These are phyloP conservation scores for Ceryle rudis DNA, from an alignment of 2,797 vertebrate species.

Conservation along the genomic window DNA sequence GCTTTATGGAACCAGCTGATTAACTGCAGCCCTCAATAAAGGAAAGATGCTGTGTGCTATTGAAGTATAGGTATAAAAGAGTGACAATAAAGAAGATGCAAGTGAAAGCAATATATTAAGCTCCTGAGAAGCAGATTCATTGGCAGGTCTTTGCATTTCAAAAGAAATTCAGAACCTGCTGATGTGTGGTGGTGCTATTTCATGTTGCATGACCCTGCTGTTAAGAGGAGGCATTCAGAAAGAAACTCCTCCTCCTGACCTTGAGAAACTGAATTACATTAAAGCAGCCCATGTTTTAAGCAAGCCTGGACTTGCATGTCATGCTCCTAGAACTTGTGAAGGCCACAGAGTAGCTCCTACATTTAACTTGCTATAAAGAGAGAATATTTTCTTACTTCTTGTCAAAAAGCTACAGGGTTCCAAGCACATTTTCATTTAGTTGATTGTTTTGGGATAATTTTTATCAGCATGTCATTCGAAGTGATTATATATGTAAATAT, in stretches of 20 bases:
- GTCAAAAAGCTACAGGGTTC: not conserved
- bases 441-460: not conserved
- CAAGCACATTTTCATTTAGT: not conserved
- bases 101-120: slow-evolving; percentile 46
- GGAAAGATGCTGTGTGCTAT: not conserved
- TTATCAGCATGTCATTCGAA: not conserved
- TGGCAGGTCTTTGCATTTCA: slow-evolving; percentile 3
- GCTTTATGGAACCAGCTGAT: slow-evolving; percentile 42
- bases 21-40: slow-evolving; percentile 37
- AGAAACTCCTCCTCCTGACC: not conserved
- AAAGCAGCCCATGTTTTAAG: not conserved
- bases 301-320: not conserved
- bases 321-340: not conserved
- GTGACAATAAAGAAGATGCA: slow-evolving; percentile 29
- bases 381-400: not conserved
- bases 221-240: not conserved
- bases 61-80: slow-evolving; percentile 8
- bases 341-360: not conserved
- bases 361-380: not conserved
- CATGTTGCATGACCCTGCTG: accelerated
- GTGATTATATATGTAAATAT: not conserved
- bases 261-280: not conserved
- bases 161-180: not conserved
- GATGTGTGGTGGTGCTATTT: not conserved
- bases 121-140: slow-evolving; percentile 21